phyloP scores from a whole-genome alignment of 2,888 invertebrate genomes.

The Drosophila imparisetae region DNA sequence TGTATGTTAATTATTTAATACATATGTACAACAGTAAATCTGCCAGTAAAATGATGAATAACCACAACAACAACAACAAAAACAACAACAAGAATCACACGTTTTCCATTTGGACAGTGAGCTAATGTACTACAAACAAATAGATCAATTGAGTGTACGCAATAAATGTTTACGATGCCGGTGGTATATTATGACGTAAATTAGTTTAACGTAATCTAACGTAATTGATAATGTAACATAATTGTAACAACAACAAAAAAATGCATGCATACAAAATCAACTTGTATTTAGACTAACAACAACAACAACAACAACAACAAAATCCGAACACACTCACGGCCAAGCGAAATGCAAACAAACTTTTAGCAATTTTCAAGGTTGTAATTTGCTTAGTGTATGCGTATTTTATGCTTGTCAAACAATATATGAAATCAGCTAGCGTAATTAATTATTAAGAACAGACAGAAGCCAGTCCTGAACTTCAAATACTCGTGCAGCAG shows the following conservation, averaged over 20 bases:
- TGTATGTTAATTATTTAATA: conserved; percentile 22
- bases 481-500: conserved; percentile 26
- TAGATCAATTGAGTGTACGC: conserved; percentile 68
- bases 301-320: conserved; percentile 25
- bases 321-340: conserved; percentile 18
- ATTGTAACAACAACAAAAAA: conserved; percentile 20
- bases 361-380: conserved; percentile 83
- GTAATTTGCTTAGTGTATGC: conserved; percentile 67
- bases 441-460: conserved; percentile 30
- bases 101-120: conserved; percentile 79
- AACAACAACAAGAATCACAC: conserved; percentile 76
- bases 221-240: conserved; percentile 15
- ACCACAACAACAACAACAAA: conserved; percentile 39
- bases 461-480: conserved; percentile 40
- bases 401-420: conserved; percentile 31
- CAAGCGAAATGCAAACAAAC: conserved; percentile 30
- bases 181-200: conserved; percentile 62
- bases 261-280: conserved; percentile 36
- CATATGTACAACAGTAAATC: conserved; percentile 63
- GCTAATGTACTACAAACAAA: conserved; percentile 75
- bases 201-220: conserved; percentile 50
- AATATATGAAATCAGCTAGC: conserved; percentile 24
- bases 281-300: conserved; percentile 46
- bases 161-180: conserved; percentile 57
- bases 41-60: conserved; percentile 68